Evolutionary conservation across 2,888 invertebrate species (phyloP), one percentile per base, ranked within the genome.

Genomic region (Pseudococcus longispinus): DNA sequence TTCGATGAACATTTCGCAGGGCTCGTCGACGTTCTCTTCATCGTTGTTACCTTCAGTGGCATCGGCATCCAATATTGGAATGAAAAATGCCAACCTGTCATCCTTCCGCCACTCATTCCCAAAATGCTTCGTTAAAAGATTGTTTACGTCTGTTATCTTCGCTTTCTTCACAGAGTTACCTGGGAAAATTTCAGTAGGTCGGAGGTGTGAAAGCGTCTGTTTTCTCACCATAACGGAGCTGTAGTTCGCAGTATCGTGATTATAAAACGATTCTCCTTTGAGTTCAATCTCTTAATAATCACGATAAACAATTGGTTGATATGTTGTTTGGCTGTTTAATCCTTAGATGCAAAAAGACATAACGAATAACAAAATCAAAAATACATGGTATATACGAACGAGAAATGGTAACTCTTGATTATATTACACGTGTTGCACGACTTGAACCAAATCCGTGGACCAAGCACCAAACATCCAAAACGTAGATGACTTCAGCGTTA

Each of bases 81-180:
- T 18, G 37, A 80, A 80, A 44, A 82, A 82, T 44, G 37, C 2
- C 9, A 82, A 13, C 2, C 82, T 44, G 13, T 82, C 44, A 42
- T 82, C 42, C 5, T 82, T 6, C 13, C 37, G 20, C 44, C 82
- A 82, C 2, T 37, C 2, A 4, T 44, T 2, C 2, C 82, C 82
- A 82, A 82, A 82, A 44, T 82, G 82, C 20, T 82, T 82, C 2
- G 2, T 13, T 3, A 82, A 13, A 9, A 82, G 82, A 8, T 82
- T 82, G 13, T 82, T 44, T 3, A 82, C 82, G 44, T 82, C 44
- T 20, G n/a, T 82, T 44, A 44, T 82, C 20, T 82, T 82, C 5
- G 42, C 82, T n/a, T 37, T 44, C n/a, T 82, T 82, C 2, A 82
- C 82, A 13, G 29, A 1, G 44, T 82, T 82, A 8, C 42, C n/a